Evolutionary conservation across 64 coral and sea anemone genomes (phyloP), one percentile per base, ranked within the genome.

Genomic region (Pocillopora damicornis): DNA sequence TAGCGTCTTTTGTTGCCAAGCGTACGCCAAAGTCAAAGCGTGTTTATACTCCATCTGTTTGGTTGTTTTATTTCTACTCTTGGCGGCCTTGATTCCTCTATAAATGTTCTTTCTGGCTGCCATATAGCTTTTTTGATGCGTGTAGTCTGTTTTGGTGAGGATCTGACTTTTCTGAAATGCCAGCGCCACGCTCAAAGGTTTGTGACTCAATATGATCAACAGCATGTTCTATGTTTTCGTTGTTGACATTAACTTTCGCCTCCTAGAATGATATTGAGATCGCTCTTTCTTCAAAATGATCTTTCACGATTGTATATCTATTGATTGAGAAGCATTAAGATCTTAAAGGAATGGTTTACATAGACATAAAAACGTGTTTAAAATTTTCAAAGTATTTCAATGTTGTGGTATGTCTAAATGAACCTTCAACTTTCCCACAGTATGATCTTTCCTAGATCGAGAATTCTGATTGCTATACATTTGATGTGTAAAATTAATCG

Each of bases 1-100:
- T 16, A 68, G 94, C 94, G 94, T 97, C 94, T 86, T 75, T 73
- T 75, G 91, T 90, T 93, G 87, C 88, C 88, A 93, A 87, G 81
- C 25, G 81, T 73, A 85, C 81, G 81, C 64, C 63, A 85, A 77
- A 77, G 37, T 20, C 37, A 20, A 77, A 72, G 65, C 81, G 81
- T 85, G 81, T 22, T 58, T 51, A 11, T 20, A 67, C 36, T 12
- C n/a, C 22, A 42, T 85, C 51, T 61, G 17, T 16, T 42, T 73
- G 56, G 80, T 34, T 1, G 61, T 18, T 34, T 85, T 73, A 51
- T 72, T 72, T 11, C 56, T 22, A 37, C 22, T 38, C 0, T 58
- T 57, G 69, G 10, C 63, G 69, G 10, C 63, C 6, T 51, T 20
- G 38, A 72, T 85, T 51, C 18, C 26, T 57, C 25, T 16, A 22